phyloP scores from a whole-genome alignment of 2,888 invertebrate genomes.

The Physocephala rufipes region DNA sequence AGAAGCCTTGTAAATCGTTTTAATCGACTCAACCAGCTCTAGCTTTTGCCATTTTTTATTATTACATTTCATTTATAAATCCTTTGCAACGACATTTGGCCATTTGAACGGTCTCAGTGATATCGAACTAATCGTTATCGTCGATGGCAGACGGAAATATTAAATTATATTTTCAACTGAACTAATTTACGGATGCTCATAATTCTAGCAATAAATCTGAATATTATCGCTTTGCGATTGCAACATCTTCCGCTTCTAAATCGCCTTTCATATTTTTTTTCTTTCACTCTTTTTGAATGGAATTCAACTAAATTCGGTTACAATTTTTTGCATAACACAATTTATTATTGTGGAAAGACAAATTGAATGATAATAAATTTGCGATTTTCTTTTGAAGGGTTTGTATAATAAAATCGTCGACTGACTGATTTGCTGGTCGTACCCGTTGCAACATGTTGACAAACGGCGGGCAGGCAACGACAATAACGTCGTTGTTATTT shows the following conservation, averaged over 20 bases:
- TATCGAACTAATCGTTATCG: too few species aligned
- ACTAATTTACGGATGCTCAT: conserved; percentile 21
- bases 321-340: conserved; percentile 51
- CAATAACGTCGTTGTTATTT: background rate
- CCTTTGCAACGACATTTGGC: too few species aligned
- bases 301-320: conserved; percentile 52
- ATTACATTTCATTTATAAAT: too few species aligned
- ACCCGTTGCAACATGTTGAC: background rate
- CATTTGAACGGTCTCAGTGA: too few species aligned
- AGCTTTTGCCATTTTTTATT: too few species aligned
- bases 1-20: too few species aligned
- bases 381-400: conserved; percentile 54
- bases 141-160: conserved; percentile 3
- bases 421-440: too few species aligned
- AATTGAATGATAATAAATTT: conserved; percentile 62
- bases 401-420: conserved; percentile 13
- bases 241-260: background rate
- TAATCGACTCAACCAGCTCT: too few species aligned
- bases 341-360: conserved; percentile 53
- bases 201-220: conserved; percentile 9
- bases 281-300: conserved; percentile 42
- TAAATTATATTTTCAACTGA: conserved; percentile 24
- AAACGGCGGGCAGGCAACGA: background rate
- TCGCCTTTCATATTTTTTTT: conserved; percentile 2
- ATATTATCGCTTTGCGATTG: background rate